Evolutionary conservation across 2,888 invertebrate species (phyloP).

Genomic region (Lysandra coridon): DNA sequence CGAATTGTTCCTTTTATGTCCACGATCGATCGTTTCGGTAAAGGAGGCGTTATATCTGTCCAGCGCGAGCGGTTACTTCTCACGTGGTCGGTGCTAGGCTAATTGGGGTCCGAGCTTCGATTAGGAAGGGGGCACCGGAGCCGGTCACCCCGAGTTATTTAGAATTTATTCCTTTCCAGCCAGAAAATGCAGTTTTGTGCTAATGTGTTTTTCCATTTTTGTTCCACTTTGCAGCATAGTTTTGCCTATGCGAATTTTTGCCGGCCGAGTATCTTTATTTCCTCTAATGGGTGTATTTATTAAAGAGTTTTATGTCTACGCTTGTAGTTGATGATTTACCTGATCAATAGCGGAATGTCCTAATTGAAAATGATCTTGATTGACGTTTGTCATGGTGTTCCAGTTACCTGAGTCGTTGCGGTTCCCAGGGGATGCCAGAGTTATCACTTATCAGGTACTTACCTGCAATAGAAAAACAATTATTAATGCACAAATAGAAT

Average conservation of each 20-base stretch:
- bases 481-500: background rate
- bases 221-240: background rate
- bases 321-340: background rate
- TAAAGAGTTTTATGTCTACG: background rate
- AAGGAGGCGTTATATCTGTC: constrained; percentile 76
- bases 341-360: background rate
- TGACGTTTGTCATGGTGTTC: background rate
- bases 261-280: background rate
- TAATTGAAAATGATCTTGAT: background rate
- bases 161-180: constrained; percentile 28
- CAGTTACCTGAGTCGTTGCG: background rate
- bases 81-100: constrained; percentile 68
- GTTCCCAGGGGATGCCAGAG: background rate
- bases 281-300: background rate
- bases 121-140: constrained; percentile 51
- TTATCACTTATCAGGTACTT: constrained; percentile 20
- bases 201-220: constrained; percentile 17
- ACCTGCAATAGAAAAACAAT: constrained; percentile 16
- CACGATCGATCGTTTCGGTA: constrained; percentile 77
- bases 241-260: constrained; percentile 22
- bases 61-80: constrained; percentile 61
- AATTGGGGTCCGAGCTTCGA: constrained; percentile 61
- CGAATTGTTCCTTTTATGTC: constrained; percentile 79
- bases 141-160: constrained; percentile 32
- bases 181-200: constrained; percentile 28